Evolutionary conservation across 2,888 invertebrate species (phyloP), one percentile per base, ranked within the genome.

Genomic region (Abrostola triplasia): DNA sequence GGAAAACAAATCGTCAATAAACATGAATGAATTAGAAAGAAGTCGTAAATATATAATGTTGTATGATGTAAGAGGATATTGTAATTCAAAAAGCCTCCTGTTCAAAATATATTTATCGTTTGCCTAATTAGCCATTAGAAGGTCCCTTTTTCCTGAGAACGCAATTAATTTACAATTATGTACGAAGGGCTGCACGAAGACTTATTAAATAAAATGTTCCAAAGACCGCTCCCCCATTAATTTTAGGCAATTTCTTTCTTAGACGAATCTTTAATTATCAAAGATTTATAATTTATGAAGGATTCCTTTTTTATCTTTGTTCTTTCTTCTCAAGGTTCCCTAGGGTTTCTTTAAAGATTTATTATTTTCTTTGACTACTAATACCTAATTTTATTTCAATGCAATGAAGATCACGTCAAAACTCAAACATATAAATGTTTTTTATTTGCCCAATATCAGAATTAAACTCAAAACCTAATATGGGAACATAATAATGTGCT

Each of bases 141-240:
- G 83, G 87, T 87, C 85, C 88, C 88, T 89, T 86, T 88, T 88
- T 87, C 84, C 79, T 85, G 79, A 84, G 83, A 86, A 85, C 82
- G 87, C 89, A 91, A 92, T 92, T 92, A 92, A 92, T 93, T 91
- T 84, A 91, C 91, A 92, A 92, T 93, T 93, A 92, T 88, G 88
- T 90, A 90, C 89, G 85, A 88, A 90, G 89, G 88, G 89, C 90
- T 90, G 82, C 85, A 89, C 87, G 87, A 82, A 86, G 89, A 84
- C 86, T 91, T 91, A 91, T 92, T 92, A 90, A 92, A 92, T 91
- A 90, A 90, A 92, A 92, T 86, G 87, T 90, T 90, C 86, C 86
- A 86, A 89, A 89, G 87, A 82, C 83, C 82, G 76, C 82, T 81
- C 82, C 82, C 79, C 76, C 82, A 81, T 86, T 89, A 83, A 88